Evolutionary conservation across 2,797 vertebrate species (phyloP), one percentile per base, ranked within the genome.

Genomic region (Poecilia gillii): DNA sequence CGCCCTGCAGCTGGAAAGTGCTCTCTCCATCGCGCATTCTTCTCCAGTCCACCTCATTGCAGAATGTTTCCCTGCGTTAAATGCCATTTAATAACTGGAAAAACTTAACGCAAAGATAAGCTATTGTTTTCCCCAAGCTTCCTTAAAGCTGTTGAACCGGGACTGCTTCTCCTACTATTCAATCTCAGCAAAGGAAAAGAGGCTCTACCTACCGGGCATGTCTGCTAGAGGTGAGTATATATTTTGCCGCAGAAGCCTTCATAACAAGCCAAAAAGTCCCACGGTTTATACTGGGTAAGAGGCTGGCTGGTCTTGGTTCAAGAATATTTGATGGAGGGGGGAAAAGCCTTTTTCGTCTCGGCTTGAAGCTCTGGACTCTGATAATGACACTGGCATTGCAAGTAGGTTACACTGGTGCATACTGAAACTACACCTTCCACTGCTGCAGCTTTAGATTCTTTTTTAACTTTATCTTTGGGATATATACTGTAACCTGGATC

Each of bases 161-260:
- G 72, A 74, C 85, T 86, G 83, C 87, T 81, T 68, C 85, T 80
- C 66, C 82, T 39, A 79, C 33, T 70, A 74, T 79, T 84, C 39
- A 45, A n/a, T 71, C 78, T 85, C 84, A 62, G 62, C 59, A 85
- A 83, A 90, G 74, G 87, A 78, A 83, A 80, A 92, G 80, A 89
- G 78, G 74, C 79, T 86, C 77, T 89, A 94, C 94, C 91, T 94
- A 95, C 93, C 94, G 81, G 94, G 94, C 94, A 95, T 95, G 94
- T 95, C 93, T 92, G 93, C 93, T 81, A 90, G 91, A 95, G 94
- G 94, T 95, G 94, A 95, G 94, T 95, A 20, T 89, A 18, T 89
- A 84, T 88, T 91, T 81, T 93, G 89, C 92, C 89, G 91, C 94
- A 93, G 91, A 90, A 91, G 87, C 90, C 84, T 92, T 93, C 88